Base-by-base conservation (phyloP, 1,140 invertebrate species). In the Rhizoglyphus robini region DNA sequence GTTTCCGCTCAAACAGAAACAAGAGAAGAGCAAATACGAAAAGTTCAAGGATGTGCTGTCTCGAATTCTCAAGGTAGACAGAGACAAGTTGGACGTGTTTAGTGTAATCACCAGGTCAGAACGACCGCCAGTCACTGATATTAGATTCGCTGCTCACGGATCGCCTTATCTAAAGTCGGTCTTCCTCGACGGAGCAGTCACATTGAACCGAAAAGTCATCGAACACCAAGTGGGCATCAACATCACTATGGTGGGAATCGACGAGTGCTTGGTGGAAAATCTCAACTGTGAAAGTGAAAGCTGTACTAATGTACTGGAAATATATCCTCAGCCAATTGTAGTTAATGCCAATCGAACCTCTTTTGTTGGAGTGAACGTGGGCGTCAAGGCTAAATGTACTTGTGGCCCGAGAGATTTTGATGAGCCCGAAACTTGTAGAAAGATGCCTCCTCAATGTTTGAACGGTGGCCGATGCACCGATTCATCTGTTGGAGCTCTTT, bases 291-390 rank as follows among this genome's bases (percentile, higher is more conserved):
- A 96, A 76, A 18, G 29, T 18, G 90, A 88, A 5, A 95, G 91
- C 60, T 97, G 95, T 76, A 93, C 90, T 1, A 97, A 95, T 76
- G 83, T 83, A 34, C 77, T 96, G 30, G 87, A 90, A 70, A 90
- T 95, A 59, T 90, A 86, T 74, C 83, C 84, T 67, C 76, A 90
- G 63, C 93, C 93, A 0, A 91, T 93, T 69, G 88, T 94, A 83
- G 90, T 97, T 0, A 96, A 97, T 78, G 88, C 94, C 8, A 98
- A 97, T 73, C 91, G 89, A 76, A 96, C 93, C 0, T 86, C 93
- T 0, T 78, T 97, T 29, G 90, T 97, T 25, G 91, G 93, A 25
- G 90, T 97, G 0, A 82, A 83, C 54, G 88, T 90, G 0, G 80
- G 84, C 1, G 82, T 90, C 0, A 81, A 86, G 71, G 83, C 88